phyloP scores from a whole-genome alignment of 2,113 vertebrate genomes.

The Sapajus apella region DNA sequence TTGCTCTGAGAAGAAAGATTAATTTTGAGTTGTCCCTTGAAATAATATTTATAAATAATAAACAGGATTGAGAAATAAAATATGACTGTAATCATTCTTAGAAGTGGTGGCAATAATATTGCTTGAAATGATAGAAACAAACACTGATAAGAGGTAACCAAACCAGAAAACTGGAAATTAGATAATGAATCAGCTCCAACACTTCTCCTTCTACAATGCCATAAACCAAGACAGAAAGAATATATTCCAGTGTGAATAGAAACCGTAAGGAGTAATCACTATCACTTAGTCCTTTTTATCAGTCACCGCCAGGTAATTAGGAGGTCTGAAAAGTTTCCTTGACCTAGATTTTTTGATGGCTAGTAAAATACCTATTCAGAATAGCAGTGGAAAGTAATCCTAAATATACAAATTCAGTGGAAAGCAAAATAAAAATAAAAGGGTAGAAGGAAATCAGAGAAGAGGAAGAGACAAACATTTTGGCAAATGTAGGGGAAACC shows the following conservation, averaged over 20 bases:
- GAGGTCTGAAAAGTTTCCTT: conserved; percentile 30
- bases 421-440: not conserved
- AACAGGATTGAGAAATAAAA: conserved; percentile 38
- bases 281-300: conserved; percentile 32
- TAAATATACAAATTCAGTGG: not conserved
- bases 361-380: not conserved
- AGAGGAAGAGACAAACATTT: not conserved
- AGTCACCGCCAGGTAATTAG: not conserved
- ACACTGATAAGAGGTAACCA: not conserved
- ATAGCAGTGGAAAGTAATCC: not conserved
- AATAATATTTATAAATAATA: not conserved
- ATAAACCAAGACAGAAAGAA: conserved; percentile 30
- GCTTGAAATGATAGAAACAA: conserved; percentile 29
- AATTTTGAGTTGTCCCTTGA: not conserved
- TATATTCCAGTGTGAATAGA: conserved; percentile 29
- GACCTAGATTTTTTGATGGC: not conserved
- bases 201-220: not conserved
- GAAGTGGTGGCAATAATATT: not conserved
- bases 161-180: conserved; percentile 30
- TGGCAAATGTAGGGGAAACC: conserved; percentile 22
- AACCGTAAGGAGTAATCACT: not conserved
- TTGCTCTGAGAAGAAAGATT: not conserved
- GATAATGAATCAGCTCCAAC: not conserved
- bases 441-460: not conserved
- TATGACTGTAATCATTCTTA: conserved; percentile 4